Evolutionary conservation across 2,113 vertebrate genomes (phyloP).

Genomic region (Clarias batrachus): DNA sequence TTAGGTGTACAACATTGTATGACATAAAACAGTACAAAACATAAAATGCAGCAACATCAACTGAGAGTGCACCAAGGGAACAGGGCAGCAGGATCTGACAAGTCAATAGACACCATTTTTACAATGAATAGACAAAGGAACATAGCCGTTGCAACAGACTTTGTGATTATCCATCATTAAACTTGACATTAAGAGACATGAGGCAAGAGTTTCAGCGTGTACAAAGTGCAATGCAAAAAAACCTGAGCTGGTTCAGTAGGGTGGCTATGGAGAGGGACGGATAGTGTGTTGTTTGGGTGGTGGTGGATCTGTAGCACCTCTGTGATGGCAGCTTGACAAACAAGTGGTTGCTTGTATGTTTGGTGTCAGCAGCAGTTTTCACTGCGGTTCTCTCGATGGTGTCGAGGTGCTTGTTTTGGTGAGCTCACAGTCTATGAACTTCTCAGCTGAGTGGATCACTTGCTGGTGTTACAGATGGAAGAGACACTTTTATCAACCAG

Average conservation of each 20-base stretch:
- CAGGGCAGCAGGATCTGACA: background rate
- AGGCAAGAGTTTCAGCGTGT: background rate
- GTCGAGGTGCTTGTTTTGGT: background rate
- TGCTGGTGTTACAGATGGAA: conserved; percentile 2
- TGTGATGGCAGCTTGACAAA: conserved; percentile 3
- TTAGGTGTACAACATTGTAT: background rate
- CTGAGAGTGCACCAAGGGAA: background rate
- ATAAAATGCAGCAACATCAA: background rate
- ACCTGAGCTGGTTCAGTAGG: background rate
- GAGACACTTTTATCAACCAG: background rate
- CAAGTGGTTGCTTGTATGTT: background rate
- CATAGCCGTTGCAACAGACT: background rate
- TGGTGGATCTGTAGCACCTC: background rate
- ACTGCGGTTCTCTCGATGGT: background rate
- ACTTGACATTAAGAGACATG: background rate
- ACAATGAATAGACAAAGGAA: background rate
- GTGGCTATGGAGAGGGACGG: background rate
- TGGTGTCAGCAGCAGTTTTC: background rate
- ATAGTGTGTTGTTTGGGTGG: background rate
- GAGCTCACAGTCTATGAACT: too few relatives aligned
- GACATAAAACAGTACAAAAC: background rate
- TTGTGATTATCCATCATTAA: background rate
- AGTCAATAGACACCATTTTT: background rate
- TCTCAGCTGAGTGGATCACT: background rate
- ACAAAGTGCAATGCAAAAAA: background rate